Base-by-base conservation (phyloP, 2,888 invertebrate species). In the Ferrisia virgata region DNA sequence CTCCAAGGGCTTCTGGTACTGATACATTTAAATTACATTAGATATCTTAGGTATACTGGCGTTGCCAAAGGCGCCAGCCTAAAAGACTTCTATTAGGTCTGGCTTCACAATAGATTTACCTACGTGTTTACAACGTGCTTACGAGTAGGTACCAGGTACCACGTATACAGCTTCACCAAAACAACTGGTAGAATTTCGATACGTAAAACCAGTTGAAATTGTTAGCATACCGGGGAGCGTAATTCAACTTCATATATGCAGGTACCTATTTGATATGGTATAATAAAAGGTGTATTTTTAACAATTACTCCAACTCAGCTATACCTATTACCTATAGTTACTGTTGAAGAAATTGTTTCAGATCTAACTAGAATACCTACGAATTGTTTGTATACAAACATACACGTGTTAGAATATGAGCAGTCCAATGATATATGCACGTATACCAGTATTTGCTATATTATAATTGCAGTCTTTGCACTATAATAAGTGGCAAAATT, bases 141-240 rank as follows among this genome's bases (percentile, higher is more conserved):
- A 15, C n/a, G n/a, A n/a, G n/a, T n/a, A n/a, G n/a, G n/a, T n/a
- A n/a, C n/a, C n/a, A n/a, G n/a, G n/a, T n/a, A n/a, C n/a, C n/a
- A n/a, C n/a, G n/a, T n/a, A 8, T 22, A 69, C 5, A 4, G 2
- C 72, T 33, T 25, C 72, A 33, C 33, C 72, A 33, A n/a, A 33
- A n/a, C 72, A 18, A 72, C n/a, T 33, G 64, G 31, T 64, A 33
- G 72, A 33, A 72, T 72, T 72, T 72, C 31, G 72, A 72, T 36
- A 58, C 64, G 64, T 15, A 36, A n/a, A 72, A 72, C 72, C 72
- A 72, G 72, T 72, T 72, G 72, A 72, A 72, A 72, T 72, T n/a
- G 72, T 72, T 72, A 72, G 72, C 72, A 72, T 72, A 72, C 72
- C 72, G 33, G 72, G 58, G 2, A n/a, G 72, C 72, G 72, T 72